Evolutionary conservation across 2,113 vertebrate species (phyloP), one percentile per base, ranked within the genome.

Genomic region (Mesocricetus auratus): DNA sequence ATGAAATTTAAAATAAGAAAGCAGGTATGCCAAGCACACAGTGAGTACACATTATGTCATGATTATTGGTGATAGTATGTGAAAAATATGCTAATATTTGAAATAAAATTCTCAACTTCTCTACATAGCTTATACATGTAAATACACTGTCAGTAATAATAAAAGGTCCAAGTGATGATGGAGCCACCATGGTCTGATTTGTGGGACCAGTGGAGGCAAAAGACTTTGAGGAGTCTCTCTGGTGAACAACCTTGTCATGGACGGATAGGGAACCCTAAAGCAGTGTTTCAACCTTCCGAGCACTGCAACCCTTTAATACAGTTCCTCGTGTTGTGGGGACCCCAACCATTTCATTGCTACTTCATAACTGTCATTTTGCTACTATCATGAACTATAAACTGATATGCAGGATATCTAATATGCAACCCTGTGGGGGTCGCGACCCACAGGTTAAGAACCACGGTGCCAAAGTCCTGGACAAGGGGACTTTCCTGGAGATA

Each of bases 31-130:
- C 42, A 50, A 39, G n/a, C 39, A 58, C 58, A 90, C 13, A 94
- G 42, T 45, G 53, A 33, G 64, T 45, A 13, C 26, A 83, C 12
- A 47, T 17, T 45, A 7, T 29, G 19, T 90, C 26, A 75, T 12
- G n/a, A 6, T 33, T 77, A 6, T 58, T 69, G 47, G 53, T 75
- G 36, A 87, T 9, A 45, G 29, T 39, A 58, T 77, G 86, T 87
- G 62, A 4, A 29, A 86, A 83, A 62, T 60, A 81, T 26, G 24
- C 45, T 77, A 75, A 53, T 64, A 29, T 58, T 94, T 86, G 47
- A 92, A 92, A 92, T 81, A 74, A 94, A 95, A 93, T 56, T 60
- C 66, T 42, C 81, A 79, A 75, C 47, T 85, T 68, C 89, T 62
- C 87, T 89, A 79, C 39, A 83, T 45, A 78, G 5, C 64, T 69